These are phyloP conservation scores for Astreopora myriophthalma DNA, from an alignment of 64 coral and sea anemone genomes.

Conservation along the genomic window DNA sequence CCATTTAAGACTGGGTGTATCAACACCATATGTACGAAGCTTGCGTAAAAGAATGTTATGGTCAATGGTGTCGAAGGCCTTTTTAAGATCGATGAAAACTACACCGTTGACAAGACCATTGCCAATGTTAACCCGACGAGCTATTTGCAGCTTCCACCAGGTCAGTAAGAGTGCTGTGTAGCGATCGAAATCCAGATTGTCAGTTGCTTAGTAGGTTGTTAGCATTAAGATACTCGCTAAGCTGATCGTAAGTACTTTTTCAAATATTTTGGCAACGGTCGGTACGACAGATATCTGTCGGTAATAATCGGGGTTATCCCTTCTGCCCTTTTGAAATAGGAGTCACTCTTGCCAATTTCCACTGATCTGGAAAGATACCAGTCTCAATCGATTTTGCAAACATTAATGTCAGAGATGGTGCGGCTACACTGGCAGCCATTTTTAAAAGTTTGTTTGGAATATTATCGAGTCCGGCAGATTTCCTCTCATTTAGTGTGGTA, in stretches of 20 bases:
- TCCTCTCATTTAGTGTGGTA: too few species aligned
- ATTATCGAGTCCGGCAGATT: background rate
- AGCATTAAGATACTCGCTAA: background rate
- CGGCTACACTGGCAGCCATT: background rate
- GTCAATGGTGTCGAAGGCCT: conserved; percentile 16
- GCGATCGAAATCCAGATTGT: background rate
- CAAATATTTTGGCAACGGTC: background rate
- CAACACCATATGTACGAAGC: conserved; percentile 2
- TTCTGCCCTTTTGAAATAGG: conserved; percentile 7
- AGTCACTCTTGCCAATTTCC: conserved; percentile 4
- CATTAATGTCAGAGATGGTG: background rate
- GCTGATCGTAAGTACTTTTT: background rate
- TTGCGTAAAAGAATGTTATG: conserved; percentile 4
- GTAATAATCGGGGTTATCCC: background rate
- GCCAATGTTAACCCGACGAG: conserved; percentile 1
- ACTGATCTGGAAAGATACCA: background rate
- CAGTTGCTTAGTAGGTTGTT: background rate
- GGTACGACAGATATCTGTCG: conserved; percentile 10
- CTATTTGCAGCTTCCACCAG: conserved; percentile 32
- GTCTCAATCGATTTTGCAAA: background rate
- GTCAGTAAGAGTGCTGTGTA: conserved; percentile 43
- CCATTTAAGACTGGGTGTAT: background rate
- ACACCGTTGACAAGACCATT: background rate
- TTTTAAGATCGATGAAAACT: conserved; percentile 24
- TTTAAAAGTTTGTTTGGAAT: background rate